Evolutionary conservation across 1,140 invertebrate species (phyloP).

Genomic region (Drosophila malerkotliana): DNA sequence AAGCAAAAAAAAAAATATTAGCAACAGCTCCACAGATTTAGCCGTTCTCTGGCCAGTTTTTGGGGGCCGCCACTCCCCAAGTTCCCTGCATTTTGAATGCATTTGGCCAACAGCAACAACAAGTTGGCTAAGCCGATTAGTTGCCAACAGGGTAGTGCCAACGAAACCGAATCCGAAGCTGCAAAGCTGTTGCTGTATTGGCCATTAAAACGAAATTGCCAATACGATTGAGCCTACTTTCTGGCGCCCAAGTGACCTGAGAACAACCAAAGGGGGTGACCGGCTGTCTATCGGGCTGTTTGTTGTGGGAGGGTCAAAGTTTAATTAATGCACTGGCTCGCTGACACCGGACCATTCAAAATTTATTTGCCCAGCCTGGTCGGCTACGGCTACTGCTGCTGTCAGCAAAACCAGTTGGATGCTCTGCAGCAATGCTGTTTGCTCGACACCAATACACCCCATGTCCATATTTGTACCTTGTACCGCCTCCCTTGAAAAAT

Average conservation of each 20-base stretch:
- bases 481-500: not conserved
- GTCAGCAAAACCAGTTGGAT: not conserved
- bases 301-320: conserved; percentile 17
- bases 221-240: conserved; percentile 58
- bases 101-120: conserved; percentile 36
- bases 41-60: conserved; percentile 9
- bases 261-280: conserved; percentile 3
- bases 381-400: not conserved
- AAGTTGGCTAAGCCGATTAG: conserved; percentile 56
- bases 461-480: conserved; percentile 4
- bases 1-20: conserved; percentile 19
- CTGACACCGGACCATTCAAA: conserved; percentile 43
- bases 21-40: conserved; percentile 28
- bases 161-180: conserved; percentile 17
- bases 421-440: conserved; percentile 21
- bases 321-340: conserved; percentile 55
- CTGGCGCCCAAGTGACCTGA: conserved; percentile 30
- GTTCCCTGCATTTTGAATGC: conserved; percentile 37
- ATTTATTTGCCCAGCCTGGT: conserved; percentile 42
- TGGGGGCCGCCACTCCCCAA: too few species aligned
- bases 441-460: conserved; percentile 14
- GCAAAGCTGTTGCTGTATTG: conserved; percentile 7
- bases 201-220: conserved; percentile 56
- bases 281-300: not conserved
- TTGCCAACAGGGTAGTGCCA: conserved; percentile 34